Base-by-base conservation (phyloP, 2,888 invertebrate genomes). In the Deroplatys truncata region DNA sequence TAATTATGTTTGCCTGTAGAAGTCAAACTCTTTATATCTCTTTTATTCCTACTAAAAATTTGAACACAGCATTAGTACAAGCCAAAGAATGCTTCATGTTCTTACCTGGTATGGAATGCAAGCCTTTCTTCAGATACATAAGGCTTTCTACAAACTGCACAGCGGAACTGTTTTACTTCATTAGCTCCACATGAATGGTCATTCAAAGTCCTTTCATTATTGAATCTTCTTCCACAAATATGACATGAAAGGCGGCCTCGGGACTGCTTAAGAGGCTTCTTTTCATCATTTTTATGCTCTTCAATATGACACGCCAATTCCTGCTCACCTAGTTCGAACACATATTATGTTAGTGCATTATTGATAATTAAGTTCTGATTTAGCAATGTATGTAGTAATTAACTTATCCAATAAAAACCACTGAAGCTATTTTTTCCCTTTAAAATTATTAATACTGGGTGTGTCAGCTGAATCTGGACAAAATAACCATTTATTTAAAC, bases 161-260 rank as follows among this genome's bases (percentile, higher is more conserved):
- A 90, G 28, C 86, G 85, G n/a, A 88, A 88, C 15, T 85, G 89
- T 85, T 90, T 90, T n/a, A 84, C 20, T 28, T 89, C 89, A 43
- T 8, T 85, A 20, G 43, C 25, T 49, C 85, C 28, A 85, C 90
- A 90, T 9, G 90, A 88, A 86, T 90, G 90, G 29, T 88, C 82
- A 28, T 84, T 83, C 85, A 90, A 85, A 3, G 90, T 91, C 72
- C 88, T 88, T 49, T 90, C 89, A 35, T 85, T 89, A 82, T 91
- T 91, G 84, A 91, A 91, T 15, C 90, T 88, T 31, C 91, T 88
- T 9, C 89, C 87, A 85, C 91, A 91, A 10, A 85, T 86, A 49
- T 83, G 31, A 88, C 91, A 91, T 15, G 35, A 49, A 15, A 90
- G 25, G 13, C 90, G 89, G n/a, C 88, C 88, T 29, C 43, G 84